These are phyloP conservation scores for Solea solea DNA, from an alignment of 2,113 vertebrate species.

Conservation along the genomic window DNA sequence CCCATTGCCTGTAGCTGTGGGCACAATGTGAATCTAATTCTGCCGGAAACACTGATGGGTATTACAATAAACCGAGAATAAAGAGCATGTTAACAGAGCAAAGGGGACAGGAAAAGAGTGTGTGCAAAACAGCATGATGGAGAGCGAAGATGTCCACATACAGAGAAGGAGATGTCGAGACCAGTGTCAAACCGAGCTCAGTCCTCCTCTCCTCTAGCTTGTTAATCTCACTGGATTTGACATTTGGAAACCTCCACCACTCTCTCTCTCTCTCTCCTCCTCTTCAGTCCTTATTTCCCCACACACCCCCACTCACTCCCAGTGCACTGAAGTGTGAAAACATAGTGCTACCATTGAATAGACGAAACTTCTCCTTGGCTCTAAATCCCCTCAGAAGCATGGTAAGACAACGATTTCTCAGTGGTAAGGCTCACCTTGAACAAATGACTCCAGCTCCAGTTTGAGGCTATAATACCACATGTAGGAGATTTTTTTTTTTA, in stretches of 20 bases:
- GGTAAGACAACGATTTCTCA: constrained; percentile 56
- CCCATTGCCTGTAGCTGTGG: neutral
- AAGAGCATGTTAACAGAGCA: constrained; percentile 1
- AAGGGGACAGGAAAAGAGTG: constrained; percentile 2
- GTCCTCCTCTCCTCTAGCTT: constrained; percentile 46
- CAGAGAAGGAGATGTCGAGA: too few species aligned
- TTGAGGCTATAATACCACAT: neutral
- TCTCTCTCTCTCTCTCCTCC: neutral
- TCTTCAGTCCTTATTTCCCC: constrained; percentile 11
- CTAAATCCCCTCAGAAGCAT: constrained; percentile 67
- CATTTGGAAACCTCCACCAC: constrained; percentile 72
- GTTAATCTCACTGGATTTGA: constrained; percentile 74
- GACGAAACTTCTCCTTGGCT: constrained; percentile 60
- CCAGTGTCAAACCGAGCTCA: constrained; percentile 25
- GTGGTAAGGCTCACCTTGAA: constrained; percentile 66
- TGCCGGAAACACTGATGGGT: constrained; percentile 10
- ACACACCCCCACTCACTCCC: constrained; percentile 22
- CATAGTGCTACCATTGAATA: constrained; percentile 55
- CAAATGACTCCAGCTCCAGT: constrained; percentile 21
- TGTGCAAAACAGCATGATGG: constrained; percentile 20
- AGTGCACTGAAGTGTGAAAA: constrained; percentile 63
- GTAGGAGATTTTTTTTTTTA: neutral
- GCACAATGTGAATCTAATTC: neutral
- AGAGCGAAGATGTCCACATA: constrained; percentile 12
- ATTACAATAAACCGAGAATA: constrained; percentile 57